Evolutionary conservation across 2,888 invertebrate species (phyloP), one percentile per base, ranked within the genome.

Genomic region (Lithosia quadra): DNA sequence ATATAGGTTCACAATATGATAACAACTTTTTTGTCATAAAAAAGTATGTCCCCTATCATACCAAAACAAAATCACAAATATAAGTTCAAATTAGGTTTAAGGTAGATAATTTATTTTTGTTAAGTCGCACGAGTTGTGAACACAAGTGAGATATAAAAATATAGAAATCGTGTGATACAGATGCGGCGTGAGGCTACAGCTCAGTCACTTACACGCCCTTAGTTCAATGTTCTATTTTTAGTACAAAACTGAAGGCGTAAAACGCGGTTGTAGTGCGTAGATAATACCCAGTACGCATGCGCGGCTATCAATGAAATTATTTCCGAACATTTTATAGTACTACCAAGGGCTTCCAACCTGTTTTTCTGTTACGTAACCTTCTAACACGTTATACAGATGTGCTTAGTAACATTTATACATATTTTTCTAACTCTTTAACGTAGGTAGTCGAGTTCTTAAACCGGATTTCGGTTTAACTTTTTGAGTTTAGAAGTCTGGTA

Each of bases 141-240:
- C 33, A 9, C 24, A 56, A 10, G n/a, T 24, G 33, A 39, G 39
- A 56, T 56, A 53, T 63, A 49, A 61, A 53, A 63, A 67, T 61
- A 63, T 9, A 63, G 67, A 63, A 68, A 64, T 33, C 58, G 55
- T 66, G 28, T 60, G 70, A 43, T 36, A 56, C 58, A 73, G 77
- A 72, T 79, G 76, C 75, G 69, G 21, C 74, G 71, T 68, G 79
- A 81, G 79, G 79, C 79, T 79, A 76, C 74, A 79, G 74, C 82
- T 75, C 78, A 78, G 73, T 75, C 80, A 76, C 82, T 75, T 67
- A 72, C 75, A 74, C 78, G 76, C 82, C 80, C 82, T 80, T 80
- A 82, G 82, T 80, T 80, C 79, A 79, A 82, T 77, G 78, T 82
- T 84, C 80, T 84, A 83, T 84, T 79, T 82, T 81, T 79, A 84